phyloP scores from a whole-genome alignment of 2,113 vertebrate species.

The Acinonyx jubatus region DNA sequence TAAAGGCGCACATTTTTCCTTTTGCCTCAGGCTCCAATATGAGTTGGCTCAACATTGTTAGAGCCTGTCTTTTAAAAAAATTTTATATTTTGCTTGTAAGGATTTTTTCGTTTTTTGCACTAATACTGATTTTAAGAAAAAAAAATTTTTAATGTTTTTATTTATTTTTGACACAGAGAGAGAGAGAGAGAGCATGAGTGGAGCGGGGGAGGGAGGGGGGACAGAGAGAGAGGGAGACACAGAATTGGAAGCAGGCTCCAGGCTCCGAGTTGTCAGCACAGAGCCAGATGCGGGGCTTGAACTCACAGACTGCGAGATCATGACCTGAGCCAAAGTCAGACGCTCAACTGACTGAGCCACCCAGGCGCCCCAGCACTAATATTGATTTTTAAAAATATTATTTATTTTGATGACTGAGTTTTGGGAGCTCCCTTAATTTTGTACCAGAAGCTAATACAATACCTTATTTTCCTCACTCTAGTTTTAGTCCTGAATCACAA shows the following conservation, averaged over 20 bases:
- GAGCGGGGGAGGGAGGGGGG: too few species aligned
- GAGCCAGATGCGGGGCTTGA: too few species aligned
- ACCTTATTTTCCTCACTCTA: not conserved
- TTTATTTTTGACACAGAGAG: too few species aligned
- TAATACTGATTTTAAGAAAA: not conserved
- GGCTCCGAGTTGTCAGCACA: too few species aligned
- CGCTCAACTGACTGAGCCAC: too few species aligned
- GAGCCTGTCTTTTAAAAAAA: not conserved
- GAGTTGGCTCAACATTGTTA: not conserved
- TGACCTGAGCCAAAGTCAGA: too few species aligned
- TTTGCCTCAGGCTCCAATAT: not conserved
- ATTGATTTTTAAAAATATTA: slow-evolving; percentile 2
- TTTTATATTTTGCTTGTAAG: not conserved
- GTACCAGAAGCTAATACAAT: not conserved
- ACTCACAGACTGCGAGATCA: too few species aligned
- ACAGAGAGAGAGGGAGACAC: too few species aligned
- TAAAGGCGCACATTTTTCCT: not conserved
- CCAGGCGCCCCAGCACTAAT: not conserved
- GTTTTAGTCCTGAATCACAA: not conserved
- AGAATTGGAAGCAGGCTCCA: too few species aligned
- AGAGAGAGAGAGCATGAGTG: too few species aligned
- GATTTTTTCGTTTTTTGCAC: not conserved
- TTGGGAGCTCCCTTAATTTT: not conserved
- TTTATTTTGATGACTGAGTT: not conserved
- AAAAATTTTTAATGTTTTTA: too few species aligned